Evolutionary conservation across 2,797 vertebrate species (phyloP).

Genomic region (Danionella dracula): DNA sequence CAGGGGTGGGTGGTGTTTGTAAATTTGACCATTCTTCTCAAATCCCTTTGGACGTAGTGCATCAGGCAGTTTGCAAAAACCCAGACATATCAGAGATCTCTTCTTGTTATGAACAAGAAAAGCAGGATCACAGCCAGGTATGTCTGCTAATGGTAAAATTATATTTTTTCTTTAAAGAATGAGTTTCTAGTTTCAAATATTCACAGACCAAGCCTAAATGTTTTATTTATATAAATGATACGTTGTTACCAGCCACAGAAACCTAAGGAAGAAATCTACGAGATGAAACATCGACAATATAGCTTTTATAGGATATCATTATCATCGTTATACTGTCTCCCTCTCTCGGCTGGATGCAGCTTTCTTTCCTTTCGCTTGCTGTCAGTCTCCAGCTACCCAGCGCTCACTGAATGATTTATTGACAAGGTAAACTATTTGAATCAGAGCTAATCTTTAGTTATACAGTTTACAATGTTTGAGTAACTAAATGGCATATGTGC

Average conservation of each 20-base stretch:
- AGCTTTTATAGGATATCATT: neutral
- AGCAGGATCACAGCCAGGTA: too few relatives aligned
- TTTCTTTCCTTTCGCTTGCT: conserved; percentile 39
- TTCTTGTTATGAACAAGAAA: too few relatives aligned
- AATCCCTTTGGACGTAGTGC: neutral
- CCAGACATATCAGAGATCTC: too few relatives aligned
- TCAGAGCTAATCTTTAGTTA: conserved; percentile 73
- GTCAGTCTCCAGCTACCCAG: conserved; percentile 60
- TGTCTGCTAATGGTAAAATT: neutral
- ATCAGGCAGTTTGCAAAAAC: neutral
- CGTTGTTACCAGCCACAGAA: too few relatives aligned
- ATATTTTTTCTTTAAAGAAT: neutral
- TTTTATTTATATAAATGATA: too few relatives aligned
- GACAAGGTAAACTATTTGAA: conserved; percentile 75
- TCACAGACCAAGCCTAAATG: neutral
- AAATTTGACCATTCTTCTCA: too few relatives aligned
- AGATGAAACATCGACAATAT: neutral
- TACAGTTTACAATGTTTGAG: conserved; percentile 76
- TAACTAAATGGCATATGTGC: conserved; percentile 64
- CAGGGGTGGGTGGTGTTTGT: neutral
- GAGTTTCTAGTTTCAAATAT: neutral
- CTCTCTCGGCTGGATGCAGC: neutral
- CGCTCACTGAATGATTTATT: conserved; percentile 68
- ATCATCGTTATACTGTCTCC: neutral
- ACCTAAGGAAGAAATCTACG: too few relatives aligned